Evolutionary conservation across 2,888 invertebrate genomes (phyloP), one percentile per base, ranked within the genome.

Genomic region (Sacculina carcini): DNA sequence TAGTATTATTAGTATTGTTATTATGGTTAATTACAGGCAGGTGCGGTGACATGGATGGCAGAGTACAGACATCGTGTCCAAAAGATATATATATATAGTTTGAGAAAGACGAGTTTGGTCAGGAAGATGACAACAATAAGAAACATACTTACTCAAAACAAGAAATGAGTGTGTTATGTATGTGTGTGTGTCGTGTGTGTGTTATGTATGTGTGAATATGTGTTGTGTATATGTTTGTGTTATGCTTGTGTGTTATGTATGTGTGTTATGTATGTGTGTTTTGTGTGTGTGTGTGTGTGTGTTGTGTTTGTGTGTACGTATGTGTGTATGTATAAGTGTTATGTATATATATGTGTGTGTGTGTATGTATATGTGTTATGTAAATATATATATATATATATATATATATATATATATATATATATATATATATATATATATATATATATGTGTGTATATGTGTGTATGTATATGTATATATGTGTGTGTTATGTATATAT

Each of bases 361-460:
- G 2, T 4, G 24, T 42, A 42, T 42, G 24, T 42, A 42, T 42
- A 5, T 42, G 24, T 16, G 16, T 36, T 16, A 19, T 36, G 21
- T 36, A 19, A 36, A 19, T 36, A 36, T 36, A 19, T 16, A 19
- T 36, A 36, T 47, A 47, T 47, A 47, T 47, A 47, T 14, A 47
- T 14, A 47, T 14, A 47, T 26, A 29, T 48, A 48, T 29, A 48
- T 29, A 48, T 29, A 29, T 31, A 48, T 28, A 48, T 48, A 29
- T 29, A 29, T 28, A 48, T 48, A 29, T 48, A 31, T 48, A 29
- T 29, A 28, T 31, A 48, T 29, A 29, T 29, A 48, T 29, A 29
- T 48, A 48, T 48, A 48, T 48, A 29, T 48, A 48, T 29, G 31
- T 28, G 31, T 48, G 16, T 48, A 48, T 14, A 31, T 48, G n/a